These are phyloP conservation scores for Nymphicus hollandicus DNA, from an alignment of 2,113 vertebrate genomes.

Conservation along the genomic window DNA sequence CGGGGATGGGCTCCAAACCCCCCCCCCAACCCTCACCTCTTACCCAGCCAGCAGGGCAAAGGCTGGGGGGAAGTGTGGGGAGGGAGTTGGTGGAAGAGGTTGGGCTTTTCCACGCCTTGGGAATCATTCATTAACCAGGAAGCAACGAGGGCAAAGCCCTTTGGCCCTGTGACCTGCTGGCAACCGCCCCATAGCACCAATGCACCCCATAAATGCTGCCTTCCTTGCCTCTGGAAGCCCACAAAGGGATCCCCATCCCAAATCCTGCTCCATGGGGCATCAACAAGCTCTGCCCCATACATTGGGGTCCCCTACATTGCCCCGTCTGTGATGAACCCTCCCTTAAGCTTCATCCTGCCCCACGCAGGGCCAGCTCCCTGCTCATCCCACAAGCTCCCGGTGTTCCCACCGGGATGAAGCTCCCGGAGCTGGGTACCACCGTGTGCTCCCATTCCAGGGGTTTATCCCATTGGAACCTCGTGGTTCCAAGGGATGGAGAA, in stretches of 20 bases:
- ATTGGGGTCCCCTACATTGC: too few relatives aligned
- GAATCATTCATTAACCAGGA: slow-evolving; percentile 4
- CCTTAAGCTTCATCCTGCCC: too few relatives aligned
- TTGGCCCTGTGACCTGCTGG: background rate
- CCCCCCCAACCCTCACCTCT: background rate
- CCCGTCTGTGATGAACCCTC: background rate
- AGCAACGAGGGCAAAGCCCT: background rate
- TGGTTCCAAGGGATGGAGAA: background rate
- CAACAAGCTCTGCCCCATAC: background rate
- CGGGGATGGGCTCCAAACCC: background rate
- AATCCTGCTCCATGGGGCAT: background rate
- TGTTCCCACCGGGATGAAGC: background rate
- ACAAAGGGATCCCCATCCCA: rapidly evolving
- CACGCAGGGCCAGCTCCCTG: too few relatives aligned
- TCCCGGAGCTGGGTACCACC: background rate
- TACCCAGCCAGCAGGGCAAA: rapidly evolving
- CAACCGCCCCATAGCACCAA: rapidly evolving
- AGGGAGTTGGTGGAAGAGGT: background rate
- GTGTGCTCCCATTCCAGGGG: background rate
- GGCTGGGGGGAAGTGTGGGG: background rate
- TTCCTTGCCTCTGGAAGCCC: background rate
- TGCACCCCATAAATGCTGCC: background rate
- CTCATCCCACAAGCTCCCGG: background rate
- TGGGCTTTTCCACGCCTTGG: background rate
- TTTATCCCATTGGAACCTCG: background rate